Conservation (phyloP, 2,888 invertebrate genomes). For the Monoplex corrugatus region DNA sequence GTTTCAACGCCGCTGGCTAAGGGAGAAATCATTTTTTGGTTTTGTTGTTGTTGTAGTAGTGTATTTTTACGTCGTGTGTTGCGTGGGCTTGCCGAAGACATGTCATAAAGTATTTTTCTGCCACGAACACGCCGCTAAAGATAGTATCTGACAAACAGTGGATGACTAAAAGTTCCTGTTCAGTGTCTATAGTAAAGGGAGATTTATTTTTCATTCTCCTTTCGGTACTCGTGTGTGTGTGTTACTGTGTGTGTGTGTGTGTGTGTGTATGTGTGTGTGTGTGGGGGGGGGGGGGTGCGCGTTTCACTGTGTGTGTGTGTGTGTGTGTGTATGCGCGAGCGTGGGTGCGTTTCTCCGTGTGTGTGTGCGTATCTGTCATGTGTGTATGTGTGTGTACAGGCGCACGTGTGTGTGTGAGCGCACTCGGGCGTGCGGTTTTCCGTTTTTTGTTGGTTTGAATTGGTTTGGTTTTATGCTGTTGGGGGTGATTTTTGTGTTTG, state of each 20-base stretch:
- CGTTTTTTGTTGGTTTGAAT: background rate
- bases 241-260: conserved; percentile 6
- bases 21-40: background rate
- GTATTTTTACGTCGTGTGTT: too few species aligned
- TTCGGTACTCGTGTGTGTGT: background rate
- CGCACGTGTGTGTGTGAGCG: background rate
- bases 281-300: background rate
- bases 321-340: conserved; percentile 11
- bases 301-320: conserved; percentile 26
- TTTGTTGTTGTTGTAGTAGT: too few species aligned
- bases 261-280: background rate
- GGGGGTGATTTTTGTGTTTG: background rate
- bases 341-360: background rate
- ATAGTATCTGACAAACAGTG: too few species aligned
- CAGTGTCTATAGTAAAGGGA: background rate
- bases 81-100: too few species aligned
- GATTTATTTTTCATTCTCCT: background rate
- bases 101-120: too few species aligned
- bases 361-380: background rate
- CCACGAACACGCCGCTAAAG: too few species aligned
- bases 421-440: background rate
- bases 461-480: too few species aligned
- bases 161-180: too few species aligned
- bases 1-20: background rate
- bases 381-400: background rate